These are phyloP conservation scores for Ciconia boyciana DNA, from an alignment of 2,113 vertebrate genomes.

Conservation along the genomic window DNA sequence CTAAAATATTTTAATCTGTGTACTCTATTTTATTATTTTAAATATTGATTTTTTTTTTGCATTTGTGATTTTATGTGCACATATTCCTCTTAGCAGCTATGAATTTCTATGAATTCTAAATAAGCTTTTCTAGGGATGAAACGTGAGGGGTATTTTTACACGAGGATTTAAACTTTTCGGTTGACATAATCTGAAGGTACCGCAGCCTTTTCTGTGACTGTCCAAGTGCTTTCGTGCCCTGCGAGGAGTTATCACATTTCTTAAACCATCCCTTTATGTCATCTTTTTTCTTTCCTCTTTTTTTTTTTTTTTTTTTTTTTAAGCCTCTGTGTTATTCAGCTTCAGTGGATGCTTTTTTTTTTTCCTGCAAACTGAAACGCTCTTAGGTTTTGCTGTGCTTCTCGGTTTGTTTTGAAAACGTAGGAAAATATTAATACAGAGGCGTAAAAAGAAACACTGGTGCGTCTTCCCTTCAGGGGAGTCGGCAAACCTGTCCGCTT, in stretches of 20 bases:
- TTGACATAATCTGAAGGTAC: slow-evolving; percentile 28
- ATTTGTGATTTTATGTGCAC: not conserved
- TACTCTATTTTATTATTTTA: slow-evolving; percentile 18
- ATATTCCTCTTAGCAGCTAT: slow-evolving; percentile 25
- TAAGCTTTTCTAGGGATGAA: slow-evolving; percentile 42
- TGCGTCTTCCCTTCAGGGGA: not conserved
- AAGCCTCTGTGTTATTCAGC: not conserved
- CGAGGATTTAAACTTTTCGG: slow-evolving; percentile 56
- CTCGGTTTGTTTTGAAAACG: slow-evolving; percentile 11
- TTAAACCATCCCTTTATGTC: slow-evolving; percentile 43
- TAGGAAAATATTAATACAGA: slow-evolving; percentile 36
- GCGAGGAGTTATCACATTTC: slow-evolving; percentile 46
- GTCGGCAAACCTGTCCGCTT: slow-evolving; percentile 16
- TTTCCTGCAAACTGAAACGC: not conserved
- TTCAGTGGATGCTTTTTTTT: slow-evolving; percentile 4
- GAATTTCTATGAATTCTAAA: slow-evolving; percentile 33
- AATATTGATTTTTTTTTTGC: not conserved
- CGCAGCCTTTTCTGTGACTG: not conserved
- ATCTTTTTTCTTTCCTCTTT: not conserved
- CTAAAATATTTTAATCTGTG: slow-evolving; percentile 23
- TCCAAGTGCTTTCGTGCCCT: slow-evolving; percentile 55
- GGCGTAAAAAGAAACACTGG: slow-evolving; percentile 25
- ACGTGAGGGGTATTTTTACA: slow-evolving; percentile 23
- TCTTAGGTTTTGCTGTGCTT: not conserved
- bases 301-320: not conserved